These are phyloP conservation scores for Hephaestus fuliginosus DNA, from an alignment of 2,797 vertebrate genomes.

Conservation along the genomic window DNA sequence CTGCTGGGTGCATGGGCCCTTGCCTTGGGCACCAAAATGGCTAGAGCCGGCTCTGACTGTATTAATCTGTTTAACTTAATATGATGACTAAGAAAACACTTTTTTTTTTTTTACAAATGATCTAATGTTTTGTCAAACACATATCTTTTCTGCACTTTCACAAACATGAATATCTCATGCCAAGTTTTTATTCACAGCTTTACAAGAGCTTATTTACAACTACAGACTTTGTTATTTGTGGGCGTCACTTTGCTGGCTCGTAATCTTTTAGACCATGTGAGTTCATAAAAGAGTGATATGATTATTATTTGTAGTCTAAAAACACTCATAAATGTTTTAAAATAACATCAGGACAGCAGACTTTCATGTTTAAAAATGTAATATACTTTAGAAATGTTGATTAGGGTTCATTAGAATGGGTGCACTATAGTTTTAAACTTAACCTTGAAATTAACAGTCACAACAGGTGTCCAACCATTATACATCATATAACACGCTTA, in stretches of 20 bases:
- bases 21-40: too few species aligned
- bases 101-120: too few species aligned
- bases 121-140: not conserved
- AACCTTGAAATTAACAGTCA: not conserved
- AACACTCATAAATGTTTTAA: not conserved
- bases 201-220: not conserved
- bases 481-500: not conserved
- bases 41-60: too few species aligned
- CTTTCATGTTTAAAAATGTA: not conserved
- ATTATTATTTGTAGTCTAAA: not conserved
- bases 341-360: not conserved
- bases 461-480: not conserved
- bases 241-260: not conserved
- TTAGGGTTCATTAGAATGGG: not conserved
- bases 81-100: too few species aligned
- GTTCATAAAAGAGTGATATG: not conserved
- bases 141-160: not conserved
- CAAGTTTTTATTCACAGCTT: not conserved
- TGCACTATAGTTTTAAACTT: not conserved
- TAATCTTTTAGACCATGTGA: not conserved
- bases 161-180: not conserved
- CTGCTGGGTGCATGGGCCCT: too few species aligned
- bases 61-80: too few species aligned
- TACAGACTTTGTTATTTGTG: not conserved
- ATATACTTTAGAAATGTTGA: not conserved